Base-by-base conservation (phyloP, 2,888 invertebrate genomes). In the Perithous albicinctus region DNA sequence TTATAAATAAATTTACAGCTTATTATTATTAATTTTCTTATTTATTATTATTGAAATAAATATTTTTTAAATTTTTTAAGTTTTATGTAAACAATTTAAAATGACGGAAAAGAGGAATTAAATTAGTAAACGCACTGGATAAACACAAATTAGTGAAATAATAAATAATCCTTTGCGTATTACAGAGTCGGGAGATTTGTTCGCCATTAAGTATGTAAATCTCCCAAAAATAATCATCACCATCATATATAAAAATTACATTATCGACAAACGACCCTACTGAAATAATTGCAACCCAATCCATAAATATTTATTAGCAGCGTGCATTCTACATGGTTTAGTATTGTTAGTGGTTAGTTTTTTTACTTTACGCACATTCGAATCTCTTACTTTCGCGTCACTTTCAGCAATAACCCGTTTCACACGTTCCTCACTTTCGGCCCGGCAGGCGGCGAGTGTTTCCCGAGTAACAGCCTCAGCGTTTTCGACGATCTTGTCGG, bases 391-490 rank as follows among this genome's bases (percentile, higher is more conserved):
- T 86, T 91, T 91, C n/a, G 86, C 86, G 64, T 91, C 90, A 69
- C 86, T 89, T 81, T 91, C 90, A n/a, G 86, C 83, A 35, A 91
- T 89, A 12, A 87, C 85, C 69, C 88, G 86, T 78, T 89, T 90
- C 2, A 91, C 87, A 51, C 88, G 87, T 83, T 90, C 90, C 48
- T 91, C 89, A 63, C 88, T 88, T 81, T 91, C 89, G 7, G 85
- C 86, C n/a, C 88, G 88, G 82, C 90, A 91, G n/a, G 89, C 89
- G 32, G 88, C 88, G 18, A 91, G 84, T 38, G 89, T 88, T 76
- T 90, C 89, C 41, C 89, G 85, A 1, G 90, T 90, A 29, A 90
- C 89, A 26, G 89, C 87, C 74, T 91, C 90, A 0, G 91, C 88
- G 80, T 90, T 90, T 80, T 89, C 87, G 2, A 90, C 87, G 75